These are phyloP conservation scores for Menura novaehollandiae DNA, from an alignment of 2,113 vertebrate species.

Conservation along the genomic window DNA sequence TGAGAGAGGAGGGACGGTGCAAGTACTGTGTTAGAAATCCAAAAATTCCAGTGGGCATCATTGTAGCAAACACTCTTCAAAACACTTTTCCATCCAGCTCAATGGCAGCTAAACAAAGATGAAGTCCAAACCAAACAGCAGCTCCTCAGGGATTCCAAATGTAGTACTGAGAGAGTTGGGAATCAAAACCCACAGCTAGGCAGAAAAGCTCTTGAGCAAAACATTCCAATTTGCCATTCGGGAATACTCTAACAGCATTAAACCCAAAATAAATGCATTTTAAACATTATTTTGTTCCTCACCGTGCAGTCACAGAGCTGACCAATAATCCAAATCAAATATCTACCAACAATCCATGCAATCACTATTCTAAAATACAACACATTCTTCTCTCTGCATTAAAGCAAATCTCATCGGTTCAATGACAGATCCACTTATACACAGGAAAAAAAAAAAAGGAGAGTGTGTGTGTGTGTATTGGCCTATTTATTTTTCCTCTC, in stretches of 20 bases:
- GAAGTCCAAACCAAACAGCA: background rate
- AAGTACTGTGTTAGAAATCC: background rate
- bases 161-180: background rate
- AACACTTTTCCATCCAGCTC: background rate
- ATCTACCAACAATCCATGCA: background rate
- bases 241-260: background rate
- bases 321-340: background rate
- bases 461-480: background rate
- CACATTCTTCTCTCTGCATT: background rate
- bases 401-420: background rate
- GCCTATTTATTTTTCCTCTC: background rate
- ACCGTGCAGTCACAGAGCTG: background rate
- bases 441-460: background rate
- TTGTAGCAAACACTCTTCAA: background rate
- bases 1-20: background rate
- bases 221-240: background rate
- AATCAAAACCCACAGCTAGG: background rate
- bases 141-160: background rate
- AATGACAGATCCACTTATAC: background rate
- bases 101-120: background rate
- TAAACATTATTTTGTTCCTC: background rate
- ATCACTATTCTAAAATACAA: background rate
- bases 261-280: background rate
- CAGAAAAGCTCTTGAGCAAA: background rate
- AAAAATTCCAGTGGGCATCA: accelerated